phyloP scores from a whole-genome alignment of 53 echinoderm and acorn worm species.

The Temnopleurus reevesii region DNA sequence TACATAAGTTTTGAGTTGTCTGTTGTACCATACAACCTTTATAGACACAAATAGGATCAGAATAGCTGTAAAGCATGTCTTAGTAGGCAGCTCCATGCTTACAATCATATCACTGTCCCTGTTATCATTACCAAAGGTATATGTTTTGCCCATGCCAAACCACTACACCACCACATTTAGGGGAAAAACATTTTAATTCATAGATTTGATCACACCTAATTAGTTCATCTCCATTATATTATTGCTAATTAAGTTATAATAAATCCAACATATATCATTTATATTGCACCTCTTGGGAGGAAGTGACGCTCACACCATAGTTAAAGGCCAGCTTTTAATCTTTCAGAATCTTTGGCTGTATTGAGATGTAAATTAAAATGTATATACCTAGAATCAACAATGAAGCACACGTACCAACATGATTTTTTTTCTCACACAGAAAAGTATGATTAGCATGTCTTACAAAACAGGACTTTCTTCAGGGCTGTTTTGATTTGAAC shows the following conservation, averaged over 20 bases:
- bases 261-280: background rate
- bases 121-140: background rate
- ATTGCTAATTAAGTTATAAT: conserved; percentile 4
- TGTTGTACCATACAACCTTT: too few species aligned
- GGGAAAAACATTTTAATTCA: conserved; percentile 5
- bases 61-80: too few species aligned
- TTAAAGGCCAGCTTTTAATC: background rate
- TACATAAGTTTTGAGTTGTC: too few species aligned
- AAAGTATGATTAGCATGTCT: background rate
- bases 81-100: too few species aligned
- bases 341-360: background rate
- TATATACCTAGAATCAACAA: background rate
- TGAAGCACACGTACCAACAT: background rate
- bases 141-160: background rate
- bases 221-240: conserved; percentile 5
- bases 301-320: background rate
- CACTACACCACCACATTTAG: background rate
- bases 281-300: conserved; percentile 30
- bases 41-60: too few species aligned
- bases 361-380: background rate
- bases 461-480: background rate
- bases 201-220: conserved; percentile 11
- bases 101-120: too few species aligned
- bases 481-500: background rate
- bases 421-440: background rate